phyloP scores from a whole-genome alignment of 2,797 vertebrate genomes.

The Hippoglossus hippoglossus region DNA sequence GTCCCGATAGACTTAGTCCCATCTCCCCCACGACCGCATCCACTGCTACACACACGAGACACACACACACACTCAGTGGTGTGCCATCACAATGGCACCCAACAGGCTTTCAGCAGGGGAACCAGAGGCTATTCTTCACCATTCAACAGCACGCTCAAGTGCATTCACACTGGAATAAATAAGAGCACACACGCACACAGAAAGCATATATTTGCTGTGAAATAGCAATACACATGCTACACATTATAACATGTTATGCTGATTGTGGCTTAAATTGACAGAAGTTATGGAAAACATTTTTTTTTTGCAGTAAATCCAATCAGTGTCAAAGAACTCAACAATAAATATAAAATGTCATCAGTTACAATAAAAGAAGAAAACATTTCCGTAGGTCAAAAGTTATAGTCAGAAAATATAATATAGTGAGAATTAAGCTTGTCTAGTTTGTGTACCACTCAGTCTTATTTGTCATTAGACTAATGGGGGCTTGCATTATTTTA shows the following conservation, averaged over 20 bases:
- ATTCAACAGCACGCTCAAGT: slow-evolving; percentile 74
- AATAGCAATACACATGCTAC: slow-evolving; percentile 24
- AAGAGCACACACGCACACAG: slow-evolving; percentile 35
- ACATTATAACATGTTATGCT: not conserved
- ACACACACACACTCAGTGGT: slow-evolving; percentile 72
- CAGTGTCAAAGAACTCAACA: not conserved
- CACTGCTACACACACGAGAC: slow-evolving; percentile 9
- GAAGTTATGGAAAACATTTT: not conserved
- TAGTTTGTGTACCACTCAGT: too few species aligned
- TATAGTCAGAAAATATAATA: too few species aligned
- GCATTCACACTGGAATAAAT: slow-evolving; percentile 66
- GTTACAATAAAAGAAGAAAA: too few species aligned
- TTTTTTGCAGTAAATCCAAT: not conserved
- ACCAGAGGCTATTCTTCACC: slow-evolving; percentile 71
- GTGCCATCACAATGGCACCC: slow-evolving; percentile 79
- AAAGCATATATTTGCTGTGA: slow-evolving; percentile 31
- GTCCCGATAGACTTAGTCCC: slow-evolving; percentile 74
- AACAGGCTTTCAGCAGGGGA: slow-evolving; percentile 75
- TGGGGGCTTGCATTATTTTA: too few species aligned
- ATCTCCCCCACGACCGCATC: slow-evolving; percentile 44
- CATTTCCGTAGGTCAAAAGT: too few species aligned
- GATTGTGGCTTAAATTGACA: not conserved
- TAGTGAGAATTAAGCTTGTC: too few species aligned
- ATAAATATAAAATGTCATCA: too few species aligned
- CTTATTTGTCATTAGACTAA: too few species aligned